A percentile compares a stretch with the other conserved stretches of the same genome.
Conservation (phyloP, 1,140 invertebrate genomes). For the Aphelenchoides besseyi region DNA sequence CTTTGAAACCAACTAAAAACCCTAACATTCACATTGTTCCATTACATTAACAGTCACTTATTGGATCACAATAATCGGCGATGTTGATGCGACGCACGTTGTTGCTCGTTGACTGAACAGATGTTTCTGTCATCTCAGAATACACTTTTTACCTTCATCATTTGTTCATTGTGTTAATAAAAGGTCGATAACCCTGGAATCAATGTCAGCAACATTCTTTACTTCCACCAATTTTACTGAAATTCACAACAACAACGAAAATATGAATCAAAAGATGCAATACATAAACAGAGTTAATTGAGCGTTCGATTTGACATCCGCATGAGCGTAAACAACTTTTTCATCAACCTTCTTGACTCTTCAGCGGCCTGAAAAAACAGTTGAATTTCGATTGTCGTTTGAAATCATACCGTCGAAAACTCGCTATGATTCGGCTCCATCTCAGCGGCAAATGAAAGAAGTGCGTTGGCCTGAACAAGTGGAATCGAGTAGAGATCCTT, state of each 20-base stretch:
- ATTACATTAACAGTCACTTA: slow-evolving; percentile 11
- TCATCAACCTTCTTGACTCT: slow-evolving; percentile 28
- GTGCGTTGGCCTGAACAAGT: slow-evolving; percentile 1
- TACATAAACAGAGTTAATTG: background rate
- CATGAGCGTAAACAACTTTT: slow-evolving; percentile 14
- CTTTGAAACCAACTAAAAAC: slow-evolving; percentile 18
- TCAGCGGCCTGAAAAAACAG: slow-evolving; percentile 26
- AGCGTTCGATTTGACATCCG: background rate
- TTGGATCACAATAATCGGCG: slow-evolving; percentile 36
- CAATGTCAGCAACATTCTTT: background rate
- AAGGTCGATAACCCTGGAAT: background rate
- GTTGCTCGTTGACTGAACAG: background rate
- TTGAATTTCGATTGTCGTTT: no score
- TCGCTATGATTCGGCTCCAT: slow-evolving; percentile 13
- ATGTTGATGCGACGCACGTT: background rate
- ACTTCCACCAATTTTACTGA: background rate
- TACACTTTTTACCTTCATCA: background rate
- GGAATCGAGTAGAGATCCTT: slow-evolving; percentile 6
- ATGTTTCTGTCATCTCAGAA: background rate
- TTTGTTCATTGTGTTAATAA: background rate
- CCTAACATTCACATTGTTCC: no score
- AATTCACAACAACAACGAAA: background rate
- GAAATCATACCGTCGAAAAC: slow-evolving; percentile 29
- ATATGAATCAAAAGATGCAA: background rate
- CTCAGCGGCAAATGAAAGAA: slow-evolving; percentile 7